These are phyloP conservation scores for Holcopasites calliopsidis DNA, from an alignment of 1,140 invertebrate genomes.

Conservation along the genomic window DNA sequence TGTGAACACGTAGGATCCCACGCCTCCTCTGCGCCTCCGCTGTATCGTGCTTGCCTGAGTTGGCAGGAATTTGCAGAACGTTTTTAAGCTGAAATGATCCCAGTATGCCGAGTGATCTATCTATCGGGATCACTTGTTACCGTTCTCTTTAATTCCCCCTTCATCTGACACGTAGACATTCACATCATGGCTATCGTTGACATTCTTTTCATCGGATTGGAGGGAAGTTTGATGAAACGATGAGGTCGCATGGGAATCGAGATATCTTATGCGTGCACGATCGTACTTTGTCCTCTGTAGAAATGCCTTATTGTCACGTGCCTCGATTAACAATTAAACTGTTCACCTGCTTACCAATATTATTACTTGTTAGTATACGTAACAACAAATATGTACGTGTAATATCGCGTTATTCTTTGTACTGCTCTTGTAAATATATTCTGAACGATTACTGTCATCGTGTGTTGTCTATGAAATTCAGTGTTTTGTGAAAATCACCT, in stretches of 20 bases:
- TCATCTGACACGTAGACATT: too few relatives aligned
- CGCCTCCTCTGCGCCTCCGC: neutral
- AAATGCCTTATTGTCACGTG: constrained; percentile 75
- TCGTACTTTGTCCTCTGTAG: constrained; percentile 68
- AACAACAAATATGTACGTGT: constrained; percentile 67
- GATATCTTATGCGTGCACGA: constrained; percentile 61
- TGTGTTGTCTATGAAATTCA: constrained; percentile 42
- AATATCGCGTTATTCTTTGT: constrained; percentile 75
- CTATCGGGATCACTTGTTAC: too few relatives aligned
- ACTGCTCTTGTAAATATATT: constrained; percentile 75
- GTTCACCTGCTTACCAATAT: constrained; percentile 70
- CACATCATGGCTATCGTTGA: too few relatives aligned
- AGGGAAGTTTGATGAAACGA: too few relatives aligned
- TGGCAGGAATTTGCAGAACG: too few relatives aligned
- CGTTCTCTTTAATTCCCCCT: too few relatives aligned
- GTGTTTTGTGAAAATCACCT: neutral
- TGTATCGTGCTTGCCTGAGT: too few relatives aligned
- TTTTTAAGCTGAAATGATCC: too few relatives aligned
- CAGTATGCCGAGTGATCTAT: too few relatives aligned
- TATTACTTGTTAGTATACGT: constrained; percentile 69
- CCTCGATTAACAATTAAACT: constrained; percentile 73
- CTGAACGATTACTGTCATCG: constrained; percentile 69
- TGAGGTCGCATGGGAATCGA: too few relatives aligned
- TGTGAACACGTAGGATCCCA: constrained; percentile 57
- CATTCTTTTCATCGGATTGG: too few relatives aligned